A percentile compares a stretch with the other conserved stretches of the same genome.
phyloP scores from a whole-genome alignment of 2,113 vertebrate genomes.

The Vulpes ferrilata region DNA sequence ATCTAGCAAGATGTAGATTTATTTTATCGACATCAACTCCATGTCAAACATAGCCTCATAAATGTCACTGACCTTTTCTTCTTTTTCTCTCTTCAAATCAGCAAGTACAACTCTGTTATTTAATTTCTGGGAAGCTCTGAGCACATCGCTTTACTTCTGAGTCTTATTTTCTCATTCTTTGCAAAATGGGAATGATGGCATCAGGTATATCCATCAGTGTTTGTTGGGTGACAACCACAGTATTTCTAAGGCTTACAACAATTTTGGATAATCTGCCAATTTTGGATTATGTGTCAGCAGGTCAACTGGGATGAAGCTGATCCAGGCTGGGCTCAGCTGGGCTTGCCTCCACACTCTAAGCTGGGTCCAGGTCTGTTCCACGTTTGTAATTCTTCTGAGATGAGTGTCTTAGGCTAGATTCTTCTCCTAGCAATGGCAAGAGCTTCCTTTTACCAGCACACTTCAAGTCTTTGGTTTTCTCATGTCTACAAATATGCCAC shows the following conservation, averaged over 20 bases:
- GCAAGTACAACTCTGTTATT: not conserved
- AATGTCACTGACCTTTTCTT: not conserved
- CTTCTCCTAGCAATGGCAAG: not conserved
- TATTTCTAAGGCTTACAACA: not conserved
- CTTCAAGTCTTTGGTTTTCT: not conserved
- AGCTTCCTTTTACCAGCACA: not conserved
- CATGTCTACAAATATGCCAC: not conserved
- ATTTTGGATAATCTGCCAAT: not conserved
- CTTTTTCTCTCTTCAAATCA: slow-evolving; percentile 4
- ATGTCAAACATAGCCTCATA: not conserved
- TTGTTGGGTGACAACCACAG: not conserved
- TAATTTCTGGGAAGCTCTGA: slow-evolving; percentile 55
- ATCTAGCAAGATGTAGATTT: slow-evolving; percentile 59
- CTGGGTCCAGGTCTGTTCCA: not conserved
- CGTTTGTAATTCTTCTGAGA: not conserved
- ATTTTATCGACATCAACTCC: slow-evolving; percentile 20
- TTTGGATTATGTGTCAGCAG: not conserved
- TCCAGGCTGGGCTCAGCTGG: not conserved
- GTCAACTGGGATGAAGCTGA: not conserved
- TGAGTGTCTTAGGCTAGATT: not conserved
- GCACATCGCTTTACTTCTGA: slow-evolving; percentile 15
- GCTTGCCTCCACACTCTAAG: not conserved
- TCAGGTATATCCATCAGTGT: not conserved
- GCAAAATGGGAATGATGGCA: not conserved
- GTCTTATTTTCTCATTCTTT: slow-evolving; percentile 52